Conservation (phyloP, 2,797 vertebrate genomes). For the Nyctalus aviator region DNA sequence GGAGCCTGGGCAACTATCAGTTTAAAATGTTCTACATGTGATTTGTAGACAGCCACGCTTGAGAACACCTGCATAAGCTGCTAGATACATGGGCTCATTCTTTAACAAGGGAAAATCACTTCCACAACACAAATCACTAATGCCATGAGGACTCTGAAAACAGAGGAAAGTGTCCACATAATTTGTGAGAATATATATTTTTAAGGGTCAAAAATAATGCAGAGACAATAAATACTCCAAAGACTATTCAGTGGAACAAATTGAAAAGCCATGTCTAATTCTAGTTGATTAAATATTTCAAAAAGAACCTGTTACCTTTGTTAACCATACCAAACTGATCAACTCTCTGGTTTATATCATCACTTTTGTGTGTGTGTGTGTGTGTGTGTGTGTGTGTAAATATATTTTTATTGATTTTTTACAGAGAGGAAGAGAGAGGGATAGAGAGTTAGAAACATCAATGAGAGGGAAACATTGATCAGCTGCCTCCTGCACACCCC, state of each 20-base stretch:
- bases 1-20: neutral
- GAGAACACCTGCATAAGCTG: neutral
- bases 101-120: slow-evolving; percentile 25
- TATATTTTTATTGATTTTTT: too few species aligned
- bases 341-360: neutral
- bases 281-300: neutral
- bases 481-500: too few species aligned
- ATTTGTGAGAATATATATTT: slow-evolving; percentile 58
- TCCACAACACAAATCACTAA: slow-evolving; percentile 27
- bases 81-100: neutral
- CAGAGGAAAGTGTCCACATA: neutral
- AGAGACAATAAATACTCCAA: slow-evolving; percentile 14
- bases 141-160: slow-evolving; percentile 27
- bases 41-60: neutral
- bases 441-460: too few species aligned
- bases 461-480: too few species aligned
- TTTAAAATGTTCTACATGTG: neutral
- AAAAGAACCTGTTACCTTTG: slow-evolving; percentile 29
- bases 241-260: slow-evolving; percentile 24
- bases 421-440: too few species aligned
- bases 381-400: too few species aligned
- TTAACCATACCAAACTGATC: neutral
- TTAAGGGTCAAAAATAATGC: slow-evolving; percentile 35
- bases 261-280: slow-evolving; percentile 44
- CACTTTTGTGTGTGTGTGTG: neutral